Percentiles rank a stretch among this genome's conserved stretches.
These are phyloP conservation scores for Girardinichthys multiradiatus DNA, from an alignment of 2,113 vertebrate genomes.

Conservation along the genomic window DNA sequence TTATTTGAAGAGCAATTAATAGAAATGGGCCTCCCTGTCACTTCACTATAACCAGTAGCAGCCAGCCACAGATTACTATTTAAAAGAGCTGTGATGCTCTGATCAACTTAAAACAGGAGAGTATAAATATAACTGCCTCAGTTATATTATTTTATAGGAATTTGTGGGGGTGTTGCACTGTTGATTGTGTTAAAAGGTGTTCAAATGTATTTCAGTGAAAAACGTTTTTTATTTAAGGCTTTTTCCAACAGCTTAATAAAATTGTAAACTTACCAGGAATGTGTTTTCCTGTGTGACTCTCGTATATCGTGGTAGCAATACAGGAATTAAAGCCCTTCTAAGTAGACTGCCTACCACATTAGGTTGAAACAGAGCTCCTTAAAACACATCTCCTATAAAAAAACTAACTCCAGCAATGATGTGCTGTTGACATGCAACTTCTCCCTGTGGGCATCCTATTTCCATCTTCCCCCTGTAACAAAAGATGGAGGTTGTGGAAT, in stretches of 20 bases:
- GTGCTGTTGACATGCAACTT: constrained; percentile 9
- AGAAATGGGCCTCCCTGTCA: background rate
- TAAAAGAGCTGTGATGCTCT: background rate
- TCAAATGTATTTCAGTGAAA: background rate
- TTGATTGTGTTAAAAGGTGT: no score
- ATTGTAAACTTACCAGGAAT: background rate
- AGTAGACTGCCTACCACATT: background rate
- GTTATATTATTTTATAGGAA: no score
- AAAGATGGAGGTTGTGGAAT: constrained; percentile 22
- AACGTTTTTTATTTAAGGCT: background rate
- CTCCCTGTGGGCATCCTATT: constrained; percentile 4
- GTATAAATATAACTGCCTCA: no score
- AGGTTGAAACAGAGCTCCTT: constrained; percentile 11
- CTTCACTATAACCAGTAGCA: no score
- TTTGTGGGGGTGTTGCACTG: no score
- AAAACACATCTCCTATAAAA: constrained; percentile 27
- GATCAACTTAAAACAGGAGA: background rate
- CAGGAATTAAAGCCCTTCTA: background rate
- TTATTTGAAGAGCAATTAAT: background rate
- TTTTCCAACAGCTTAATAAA: background rate
- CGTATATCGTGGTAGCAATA: background rate
- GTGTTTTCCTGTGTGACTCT: background rate
- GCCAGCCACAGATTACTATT: background rate
- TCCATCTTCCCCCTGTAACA: constrained; percentile 49
- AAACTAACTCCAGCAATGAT: constrained; percentile 24